Evolutionary conservation across 2,888 invertebrate genomes (phyloP).

Genomic region (Smittia sp.): DNA sequence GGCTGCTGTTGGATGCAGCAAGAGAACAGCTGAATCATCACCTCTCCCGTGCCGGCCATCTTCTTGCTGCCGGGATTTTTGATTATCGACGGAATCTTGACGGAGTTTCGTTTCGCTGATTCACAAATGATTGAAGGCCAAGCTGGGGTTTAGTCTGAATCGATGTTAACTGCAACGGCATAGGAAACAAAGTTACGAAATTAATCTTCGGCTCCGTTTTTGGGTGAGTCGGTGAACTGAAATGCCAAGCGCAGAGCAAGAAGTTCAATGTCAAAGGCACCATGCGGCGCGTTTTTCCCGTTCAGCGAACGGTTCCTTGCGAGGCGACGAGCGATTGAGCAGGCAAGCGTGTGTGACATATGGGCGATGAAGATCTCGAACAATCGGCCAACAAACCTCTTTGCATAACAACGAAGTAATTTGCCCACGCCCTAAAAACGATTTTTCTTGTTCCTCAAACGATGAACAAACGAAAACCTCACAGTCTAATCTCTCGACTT

Average conservation of each 20-base stretch:
- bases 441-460: background rate
- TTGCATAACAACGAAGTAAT: slow-evolving; percentile 6
- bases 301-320: background rate
- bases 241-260: background rate
- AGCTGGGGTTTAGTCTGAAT: background rate
- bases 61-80: slow-evolving; percentile 34
- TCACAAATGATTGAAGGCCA: background rate
- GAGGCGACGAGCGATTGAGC: background rate
- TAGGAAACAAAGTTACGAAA: background rate
- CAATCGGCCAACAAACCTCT: background rate
- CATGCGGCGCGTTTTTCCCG: background rate
- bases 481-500: background rate
- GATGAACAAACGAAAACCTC: background rate
- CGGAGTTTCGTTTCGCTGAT: background rate
- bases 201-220: background rate
- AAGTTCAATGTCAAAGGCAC: background rate
- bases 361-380: background rate
- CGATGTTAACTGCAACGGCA: background rate
- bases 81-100: slow-evolving; percentile 35
- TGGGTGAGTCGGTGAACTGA: background rate
- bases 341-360: background rate
- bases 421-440: background rate
- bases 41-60: slow-evolving; percentile 64
- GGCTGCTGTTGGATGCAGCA: slow-evolving; percentile 83
- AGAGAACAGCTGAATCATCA: slow-evolving; percentile 90